Conservation (phyloP, 2,113 vertebrate genomes). For the Eubucco bourcierii region DNA sequence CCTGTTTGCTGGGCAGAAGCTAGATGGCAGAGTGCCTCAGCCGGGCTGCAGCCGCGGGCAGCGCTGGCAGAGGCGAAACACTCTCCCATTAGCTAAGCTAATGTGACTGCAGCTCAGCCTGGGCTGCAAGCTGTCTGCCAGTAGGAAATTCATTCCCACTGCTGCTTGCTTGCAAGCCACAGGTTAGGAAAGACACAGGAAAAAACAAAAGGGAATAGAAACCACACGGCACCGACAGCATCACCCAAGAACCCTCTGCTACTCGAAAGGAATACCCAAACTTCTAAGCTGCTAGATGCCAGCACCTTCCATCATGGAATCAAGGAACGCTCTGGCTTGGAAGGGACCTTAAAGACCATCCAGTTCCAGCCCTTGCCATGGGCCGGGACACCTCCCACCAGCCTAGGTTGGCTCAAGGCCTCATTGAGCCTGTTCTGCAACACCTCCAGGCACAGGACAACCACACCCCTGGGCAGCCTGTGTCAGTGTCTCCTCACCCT, state of each 20-base stretch:
- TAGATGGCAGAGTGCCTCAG: constrained; percentile 85
- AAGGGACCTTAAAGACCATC: too few relatives aligned
- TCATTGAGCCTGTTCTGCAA: too few relatives aligned
- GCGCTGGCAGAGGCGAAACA: constrained; percentile 73
- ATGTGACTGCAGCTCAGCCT: constrained; percentile 80
- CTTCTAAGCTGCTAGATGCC: constrained; percentile 32
- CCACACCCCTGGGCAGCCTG: too few relatives aligned
- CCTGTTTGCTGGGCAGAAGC: constrained; percentile 85
- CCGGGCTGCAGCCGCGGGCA: constrained; percentile 81
- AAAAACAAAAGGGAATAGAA: too few relatives aligned
- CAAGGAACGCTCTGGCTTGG: not conserved
- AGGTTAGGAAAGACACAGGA: not conserved
- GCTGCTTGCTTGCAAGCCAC: constrained; percentile 58
- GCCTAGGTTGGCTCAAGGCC: too few relatives aligned
- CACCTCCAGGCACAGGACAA: too few relatives aligned
- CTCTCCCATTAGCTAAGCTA: constrained; percentile 83
- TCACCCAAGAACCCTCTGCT: not conserved
- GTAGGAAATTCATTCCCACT: constrained; percentile 71
- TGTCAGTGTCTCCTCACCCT: too few relatives aligned
- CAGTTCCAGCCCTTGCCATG: too few relatives aligned
- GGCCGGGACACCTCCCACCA: too few relatives aligned
- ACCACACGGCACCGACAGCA: not conserved
- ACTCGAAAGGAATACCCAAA: constrained; percentile 18
- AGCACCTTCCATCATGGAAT: not conserved
- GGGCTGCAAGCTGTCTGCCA: constrained; percentile 76